Base-by-base conservation (phyloP, 2,113 vertebrate species). In the Hystrix brachyura region DNA sequence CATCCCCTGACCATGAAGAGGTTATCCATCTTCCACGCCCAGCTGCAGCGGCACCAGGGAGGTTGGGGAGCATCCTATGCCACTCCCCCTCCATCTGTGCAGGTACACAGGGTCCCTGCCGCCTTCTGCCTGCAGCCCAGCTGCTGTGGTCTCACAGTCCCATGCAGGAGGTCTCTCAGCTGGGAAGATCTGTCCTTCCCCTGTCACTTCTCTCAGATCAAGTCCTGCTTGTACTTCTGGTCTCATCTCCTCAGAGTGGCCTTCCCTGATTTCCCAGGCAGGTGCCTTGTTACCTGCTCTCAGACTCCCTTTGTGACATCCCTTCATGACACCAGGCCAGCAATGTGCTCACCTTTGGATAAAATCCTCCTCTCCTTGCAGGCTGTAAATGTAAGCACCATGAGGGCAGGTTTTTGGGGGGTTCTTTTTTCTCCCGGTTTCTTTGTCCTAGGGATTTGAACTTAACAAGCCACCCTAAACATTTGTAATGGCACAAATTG, bases 401-500 rank as follows among this genome's bases (percentile, higher is more conserved):
- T 7, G n/a, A 91, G 43, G 62, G 8, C 1, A 79, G 25, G 13
- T 2, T 34, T 69, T n/a, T 25, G 60, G 18, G 60, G 18, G 14
- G 18, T 53, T 27, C 15, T 19, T 34, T 78, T 76, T 10, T 74
- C 23, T 11, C 72, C 48, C 60, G 5, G 29, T 84, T 84, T 78
- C 65, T n/a, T 57, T 11, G 72, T 13, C n/a, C 64, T 17, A 34
- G 27, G 3, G 0, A 57, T 83, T 79, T 59, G 60, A 76, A 89
- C 78, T 51, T 55, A 72, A 74, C 29, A 88, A 85, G 55, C 65
- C 51, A 48, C 57, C 74, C 48, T 69, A 93, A 96, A 34, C 90
- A 59, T 79, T 48, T 88, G 48, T 72, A 80, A 51, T 4, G 1
- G 15, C 91, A 79, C 7, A 78, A 87, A 86, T 69, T 64, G 74